A percentile compares a stretch with the other conserved stretches of the same genome.
These are phyloP conservation scores for Acrocephalus arundinaceus DNA, from an alignment of 2,113 vertebrate genomes.

Conservation along the genomic window DNA sequence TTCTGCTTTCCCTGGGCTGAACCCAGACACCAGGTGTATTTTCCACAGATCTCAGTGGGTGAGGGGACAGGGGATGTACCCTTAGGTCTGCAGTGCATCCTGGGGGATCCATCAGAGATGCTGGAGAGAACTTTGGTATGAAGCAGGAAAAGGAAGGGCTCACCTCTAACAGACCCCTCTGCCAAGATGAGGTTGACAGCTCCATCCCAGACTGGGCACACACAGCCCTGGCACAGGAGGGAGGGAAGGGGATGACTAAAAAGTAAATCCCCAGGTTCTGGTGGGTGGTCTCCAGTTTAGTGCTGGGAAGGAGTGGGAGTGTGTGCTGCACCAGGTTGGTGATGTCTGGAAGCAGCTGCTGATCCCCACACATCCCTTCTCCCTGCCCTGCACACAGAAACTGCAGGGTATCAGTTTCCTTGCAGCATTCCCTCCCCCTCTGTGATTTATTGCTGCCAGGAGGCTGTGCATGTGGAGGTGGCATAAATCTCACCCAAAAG, in stretches of 20 bases:
- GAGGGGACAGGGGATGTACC: not conserved
- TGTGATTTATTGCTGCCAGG: constrained; percentile 58
- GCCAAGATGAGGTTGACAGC: not conserved
- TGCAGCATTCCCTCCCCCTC: constrained; percentile 24
- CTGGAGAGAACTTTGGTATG: not conserved
- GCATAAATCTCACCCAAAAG: constrained; percentile 65
- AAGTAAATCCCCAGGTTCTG: not conserved
- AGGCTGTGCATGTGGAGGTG: constrained; percentile 56
- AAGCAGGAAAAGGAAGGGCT: not conserved
- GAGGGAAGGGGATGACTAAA: not conserved
- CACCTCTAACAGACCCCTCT: not conserved
- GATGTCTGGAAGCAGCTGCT: not conserved
- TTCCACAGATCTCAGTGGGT: accelerated
- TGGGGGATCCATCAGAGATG: not conserved
- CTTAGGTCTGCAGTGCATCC: not conserved
- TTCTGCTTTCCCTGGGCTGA: not conserved
- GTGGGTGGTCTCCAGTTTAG: not conserved
- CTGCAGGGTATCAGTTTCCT: not conserved
- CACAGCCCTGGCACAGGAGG: not conserved
- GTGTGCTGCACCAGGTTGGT: not conserved
- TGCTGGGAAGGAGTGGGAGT: not conserved
- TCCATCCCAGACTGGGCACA: not conserved
- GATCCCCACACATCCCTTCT: not conserved
- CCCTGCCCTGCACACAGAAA: not conserved
- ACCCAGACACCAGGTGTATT: not conserved